Percentiles rank a stretch among this genome's conserved stretches.
These are phyloP conservation scores for Chloropsis hardwickii DNA, from an alignment of 2,113 vertebrate species.

Conservation along the genomic window DNA sequence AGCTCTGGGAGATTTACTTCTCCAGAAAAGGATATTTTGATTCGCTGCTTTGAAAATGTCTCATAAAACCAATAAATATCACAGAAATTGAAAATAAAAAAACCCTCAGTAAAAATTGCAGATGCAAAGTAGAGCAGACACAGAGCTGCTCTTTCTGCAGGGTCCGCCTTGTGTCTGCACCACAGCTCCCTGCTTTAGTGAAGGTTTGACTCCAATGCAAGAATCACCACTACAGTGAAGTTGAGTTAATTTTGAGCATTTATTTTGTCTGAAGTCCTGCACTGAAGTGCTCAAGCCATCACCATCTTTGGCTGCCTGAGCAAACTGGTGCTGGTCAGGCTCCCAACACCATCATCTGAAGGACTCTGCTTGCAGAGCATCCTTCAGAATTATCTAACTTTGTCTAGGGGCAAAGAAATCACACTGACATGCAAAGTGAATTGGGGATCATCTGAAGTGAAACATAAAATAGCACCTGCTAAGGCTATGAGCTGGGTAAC, in stretches of 20 bases:
- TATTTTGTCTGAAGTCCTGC: background rate
- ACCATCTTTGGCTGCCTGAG: background rate
- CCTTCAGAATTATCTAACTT: background rate
- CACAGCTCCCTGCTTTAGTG: background rate
- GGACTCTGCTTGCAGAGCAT: background rate
- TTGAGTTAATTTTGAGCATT: background rate
- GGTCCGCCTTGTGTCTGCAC: background rate
- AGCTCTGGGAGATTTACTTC: conserved; percentile 52
- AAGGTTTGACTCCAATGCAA: background rate
- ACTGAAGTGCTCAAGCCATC: background rate
- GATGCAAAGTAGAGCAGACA: background rate
- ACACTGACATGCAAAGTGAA: background rate
- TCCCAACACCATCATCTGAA: rapidly evolving
- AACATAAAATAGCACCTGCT: background rate
- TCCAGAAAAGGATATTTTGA: conserved; percentile 28
- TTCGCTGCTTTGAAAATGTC: background rate
- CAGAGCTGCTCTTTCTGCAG: background rate
- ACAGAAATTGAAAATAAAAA: conserved; percentile 21
- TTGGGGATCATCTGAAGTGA: background rate
- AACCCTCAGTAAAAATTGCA: background rate
- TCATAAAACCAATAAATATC: conserved; percentile 35
- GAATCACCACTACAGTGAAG: background rate
- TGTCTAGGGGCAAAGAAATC: background rate
- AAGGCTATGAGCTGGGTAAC: background rate
- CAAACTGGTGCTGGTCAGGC: background rate